Conservation (phyloP, 2,113 vertebrate species). For the Oxyura jamaicensis region DNA sequence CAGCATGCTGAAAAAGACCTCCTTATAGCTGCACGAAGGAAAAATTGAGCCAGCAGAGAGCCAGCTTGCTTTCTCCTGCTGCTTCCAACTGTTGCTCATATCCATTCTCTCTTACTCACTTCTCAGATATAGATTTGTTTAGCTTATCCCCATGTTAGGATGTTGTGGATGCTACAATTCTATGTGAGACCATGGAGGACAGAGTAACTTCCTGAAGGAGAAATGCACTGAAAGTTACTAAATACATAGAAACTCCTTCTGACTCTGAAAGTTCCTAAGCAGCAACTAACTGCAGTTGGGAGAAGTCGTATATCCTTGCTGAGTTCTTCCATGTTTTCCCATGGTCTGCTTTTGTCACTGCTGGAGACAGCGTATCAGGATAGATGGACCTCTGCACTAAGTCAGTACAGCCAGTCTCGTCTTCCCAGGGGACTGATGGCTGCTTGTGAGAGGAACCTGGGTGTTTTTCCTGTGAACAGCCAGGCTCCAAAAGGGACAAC, state of each 20-base stretch:
- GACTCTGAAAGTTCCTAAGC: background rate
- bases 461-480: background rate
- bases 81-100: background rate
- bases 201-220: background rate
- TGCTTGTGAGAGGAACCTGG: background rate
- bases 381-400: background rate
- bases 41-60: background rate
- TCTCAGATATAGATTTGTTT: background rate
- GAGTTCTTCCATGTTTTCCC: background rate
- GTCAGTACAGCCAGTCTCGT: accelerated
- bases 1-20: background rate
- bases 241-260: background rate
- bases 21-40: background rate
- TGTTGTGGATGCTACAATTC: background rate
- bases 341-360: background rate
- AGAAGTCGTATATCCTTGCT: background rate
- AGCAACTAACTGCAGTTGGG: background rate
- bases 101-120: background rate
- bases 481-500: background rate
- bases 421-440: background rate
- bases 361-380: background rate
- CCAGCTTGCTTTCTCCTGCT: background rate
- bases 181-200: background rate
- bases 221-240: background rate
- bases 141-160: background rate